Percentiles rank a stretch among this genome's conserved stretches.
Conservation (phyloP, 1,140 invertebrate species). For the Aphis gossypii region DNA sequence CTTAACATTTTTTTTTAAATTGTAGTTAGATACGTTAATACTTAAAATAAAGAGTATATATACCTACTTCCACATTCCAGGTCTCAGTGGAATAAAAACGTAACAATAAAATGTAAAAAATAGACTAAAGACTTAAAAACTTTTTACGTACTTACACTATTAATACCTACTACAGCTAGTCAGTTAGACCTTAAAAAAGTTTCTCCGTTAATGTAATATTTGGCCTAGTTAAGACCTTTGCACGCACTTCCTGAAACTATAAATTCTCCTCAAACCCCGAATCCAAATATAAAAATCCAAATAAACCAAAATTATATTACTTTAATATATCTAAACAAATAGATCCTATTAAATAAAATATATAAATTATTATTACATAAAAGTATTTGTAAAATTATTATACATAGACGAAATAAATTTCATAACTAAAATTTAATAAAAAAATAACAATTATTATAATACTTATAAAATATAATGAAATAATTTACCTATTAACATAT, state of each 20-base stretch:
- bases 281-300: not conserved
- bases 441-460: no score
- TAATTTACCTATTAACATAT: not conserved
- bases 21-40: not conserved
- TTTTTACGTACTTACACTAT: not conserved
- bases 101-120: not conserved
- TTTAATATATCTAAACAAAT: not conserved
- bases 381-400: not conserved
- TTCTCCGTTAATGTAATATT: not conserved
- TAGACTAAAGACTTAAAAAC: not conserved
- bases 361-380: not conserved
- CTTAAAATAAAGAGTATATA: not conserved
- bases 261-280: not conserved
- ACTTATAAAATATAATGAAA: not conserved
- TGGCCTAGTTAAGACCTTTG: constrained; percentile 23
- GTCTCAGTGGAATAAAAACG: not conserved
- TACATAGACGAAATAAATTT: not conserved
- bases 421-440: not conserved
- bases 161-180: not conserved
- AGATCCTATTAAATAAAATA: not conserved
- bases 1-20: not conserved
- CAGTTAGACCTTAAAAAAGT: not conserved
- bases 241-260: constrained; percentile 27
- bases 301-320: not conserved
- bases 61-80: not conserved